Conservation (phyloP, 64 coral and sea anemone genomes). For the Dendrophyllia cribrosa region DNA sequence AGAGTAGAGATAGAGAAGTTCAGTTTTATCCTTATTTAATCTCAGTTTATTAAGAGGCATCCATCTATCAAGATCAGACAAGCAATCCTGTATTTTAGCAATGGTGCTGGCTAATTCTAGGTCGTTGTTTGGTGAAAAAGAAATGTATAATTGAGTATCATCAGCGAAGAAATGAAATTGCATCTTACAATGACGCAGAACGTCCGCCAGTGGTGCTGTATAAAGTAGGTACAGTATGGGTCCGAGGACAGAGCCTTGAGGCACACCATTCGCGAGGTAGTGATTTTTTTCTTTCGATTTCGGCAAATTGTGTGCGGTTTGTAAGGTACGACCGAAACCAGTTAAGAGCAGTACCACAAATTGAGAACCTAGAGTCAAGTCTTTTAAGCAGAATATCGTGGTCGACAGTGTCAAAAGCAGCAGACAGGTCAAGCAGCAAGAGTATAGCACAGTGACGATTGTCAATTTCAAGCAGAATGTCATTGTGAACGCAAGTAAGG, state of each 20-base stretch:
- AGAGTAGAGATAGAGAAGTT: too few relatives aligned
- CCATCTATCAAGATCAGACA: too few relatives aligned
- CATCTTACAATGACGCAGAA: too few relatives aligned
- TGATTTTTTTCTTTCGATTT: background rate
- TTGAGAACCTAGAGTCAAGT: background rate
- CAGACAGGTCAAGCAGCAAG: conserved; percentile 7
- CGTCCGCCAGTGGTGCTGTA: too few relatives aligned
- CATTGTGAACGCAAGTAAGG: conserved; percentile 26
- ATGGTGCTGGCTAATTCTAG: too few relatives aligned
- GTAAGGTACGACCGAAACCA: conserved; percentile 12
- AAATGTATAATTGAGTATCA: too few relatives aligned
- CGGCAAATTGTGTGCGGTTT: conserved; percentile 6
- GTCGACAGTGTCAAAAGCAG: conserved; percentile 59
- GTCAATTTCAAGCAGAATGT: conserved; percentile 18
- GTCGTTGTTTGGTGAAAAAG: too few relatives aligned
- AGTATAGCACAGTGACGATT: conserved; percentile 15
- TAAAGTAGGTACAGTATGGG: too few relatives aligned
- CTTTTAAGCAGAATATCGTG: background rate
- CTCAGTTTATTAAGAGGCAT: too few relatives aligned
- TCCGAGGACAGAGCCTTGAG: conserved; percentile 4
- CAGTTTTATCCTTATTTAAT: too few relatives aligned
- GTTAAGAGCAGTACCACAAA: background rate
- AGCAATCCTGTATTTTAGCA: too few relatives aligned
- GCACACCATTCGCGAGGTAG: background rate
- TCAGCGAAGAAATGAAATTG: too few relatives aligned